Percentiles rank a stretch among this genome's conserved stretches.
Conservation (phyloP, 2,888 invertebrate genomes). For the Chesias legatella region DNA sequence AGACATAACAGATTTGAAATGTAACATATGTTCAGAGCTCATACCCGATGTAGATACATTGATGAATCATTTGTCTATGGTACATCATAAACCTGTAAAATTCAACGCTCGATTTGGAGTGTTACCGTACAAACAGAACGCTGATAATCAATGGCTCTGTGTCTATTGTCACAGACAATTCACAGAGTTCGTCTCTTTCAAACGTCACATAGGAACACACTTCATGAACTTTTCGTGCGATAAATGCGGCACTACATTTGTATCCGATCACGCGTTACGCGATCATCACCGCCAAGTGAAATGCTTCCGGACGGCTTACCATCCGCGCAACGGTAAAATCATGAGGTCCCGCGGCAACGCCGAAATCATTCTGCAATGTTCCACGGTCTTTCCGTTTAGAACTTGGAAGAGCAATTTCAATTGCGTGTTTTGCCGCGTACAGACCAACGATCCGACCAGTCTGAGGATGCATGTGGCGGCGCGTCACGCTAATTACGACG, state of each 20-base stretch:
- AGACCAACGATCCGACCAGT: conserved; percentile 60
- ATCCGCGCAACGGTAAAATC: conserved; percentile 62
- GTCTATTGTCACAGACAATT: conserved; percentile 61
- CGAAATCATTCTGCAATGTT: conserved; percentile 66
- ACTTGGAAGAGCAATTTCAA: conserved; percentile 72
- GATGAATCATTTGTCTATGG: conserved; percentile 59
- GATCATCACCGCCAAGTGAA: conserved; percentile 69
- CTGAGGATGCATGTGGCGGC: conserved; percentile 58
- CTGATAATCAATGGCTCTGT: conserved; percentile 53
- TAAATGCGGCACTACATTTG: conserved; percentile 67
- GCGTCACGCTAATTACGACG: conserved; percentile 62
- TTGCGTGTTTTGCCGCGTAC: conserved; percentile 69
- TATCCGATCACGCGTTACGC: conserved; percentile 62
- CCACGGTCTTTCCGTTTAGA: conserved; percentile 67
- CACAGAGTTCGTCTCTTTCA: conserved; percentile 56
- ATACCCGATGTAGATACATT: conserved; percentile 58
- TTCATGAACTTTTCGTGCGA: conserved; percentile 69
- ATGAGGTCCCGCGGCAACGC: conserved; percentile 64
- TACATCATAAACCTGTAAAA: conserved; percentile 62
- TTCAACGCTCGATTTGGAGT: conserved; percentile 66
- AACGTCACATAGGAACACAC: conserved; percentile 63
- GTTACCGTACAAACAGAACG: conserved; percentile 61
- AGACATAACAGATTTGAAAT: conserved; percentile 66
- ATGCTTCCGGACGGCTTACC: conserved; percentile 63
- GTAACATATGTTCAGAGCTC: conserved; percentile 56